phyloP scores from a whole-genome alignment of 2,888 invertebrate genomes.

The Temnothorax rugatulus region DNA sequence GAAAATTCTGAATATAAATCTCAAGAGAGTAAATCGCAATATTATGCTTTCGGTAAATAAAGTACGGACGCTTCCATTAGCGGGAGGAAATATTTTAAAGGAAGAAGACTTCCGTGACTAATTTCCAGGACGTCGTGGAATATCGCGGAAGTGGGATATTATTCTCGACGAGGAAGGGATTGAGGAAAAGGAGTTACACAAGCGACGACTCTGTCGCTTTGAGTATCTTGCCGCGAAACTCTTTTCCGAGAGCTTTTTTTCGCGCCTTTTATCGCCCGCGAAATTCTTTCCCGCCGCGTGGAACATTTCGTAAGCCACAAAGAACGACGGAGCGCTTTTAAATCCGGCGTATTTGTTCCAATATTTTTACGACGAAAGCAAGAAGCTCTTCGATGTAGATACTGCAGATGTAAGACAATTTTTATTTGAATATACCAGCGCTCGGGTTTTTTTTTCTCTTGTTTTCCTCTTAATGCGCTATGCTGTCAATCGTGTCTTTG shows the following conservation, averaged over 20 bases:
- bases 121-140: constrained; percentile 44
- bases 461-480: constrained; percentile 5
- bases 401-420: not conserved
- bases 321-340: constrained; percentile 2
- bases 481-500: constrained; percentile 25
- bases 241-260: constrained; percentile 13
- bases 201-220: constrained; percentile 28
- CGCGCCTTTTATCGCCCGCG: constrained; percentile 17
- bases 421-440: constrained; percentile 1
- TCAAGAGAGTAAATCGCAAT: constrained; percentile 26
- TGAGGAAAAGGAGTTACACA: constrained; percentile 42
- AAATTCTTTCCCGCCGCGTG: constrained; percentile 28
- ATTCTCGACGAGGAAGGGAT: constrained; percentile 42
- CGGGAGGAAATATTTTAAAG: constrained; percentile 48
- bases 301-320: constrained; percentile 26
- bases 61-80: constrained; percentile 36
- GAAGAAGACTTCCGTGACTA: constrained; percentile 51
- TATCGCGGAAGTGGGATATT: constrained; percentile 48
- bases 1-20: constrained; percentile 17
- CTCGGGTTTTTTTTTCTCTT: not conserved
- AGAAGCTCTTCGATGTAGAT: not conserved
- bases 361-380: constrained; percentile 30
- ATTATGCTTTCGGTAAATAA: constrained; percentile 41
- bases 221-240: constrained; percentile 25
- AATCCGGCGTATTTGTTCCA: constrained; percentile 1